A percentile compares a stretch with the other conserved stretches of the same genome.
Evolutionary conservation across 2,797 vertebrate species (phyloP).

Genomic region (Petrocephalus schoutedeni): DNA sequence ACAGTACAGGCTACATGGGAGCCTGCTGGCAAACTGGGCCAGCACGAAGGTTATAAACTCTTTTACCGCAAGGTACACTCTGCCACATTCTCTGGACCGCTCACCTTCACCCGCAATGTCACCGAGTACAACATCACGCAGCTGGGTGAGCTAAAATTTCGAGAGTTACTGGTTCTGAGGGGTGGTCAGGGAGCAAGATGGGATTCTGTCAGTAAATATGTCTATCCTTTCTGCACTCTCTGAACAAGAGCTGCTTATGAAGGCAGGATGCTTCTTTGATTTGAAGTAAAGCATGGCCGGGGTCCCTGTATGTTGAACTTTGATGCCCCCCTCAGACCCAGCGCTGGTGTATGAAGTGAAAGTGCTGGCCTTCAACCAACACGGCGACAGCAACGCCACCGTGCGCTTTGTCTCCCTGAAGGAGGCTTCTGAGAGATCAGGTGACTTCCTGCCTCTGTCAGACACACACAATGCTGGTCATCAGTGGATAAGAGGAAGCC

Average conservation of each 20-base stretch:
- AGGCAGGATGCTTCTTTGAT: not conserved
- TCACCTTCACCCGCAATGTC: constrained; percentile 73
- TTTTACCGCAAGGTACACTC: constrained; percentile 82
- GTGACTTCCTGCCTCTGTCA: constrained; percentile 53
- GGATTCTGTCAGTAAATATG: not conserved
- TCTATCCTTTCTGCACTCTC: not conserved
- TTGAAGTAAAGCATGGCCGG: not conserved
- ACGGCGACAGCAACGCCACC: constrained; percentile 87
- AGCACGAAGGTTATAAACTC: constrained; percentile 84
- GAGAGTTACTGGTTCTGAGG: not conserved
- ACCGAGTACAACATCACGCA: constrained; percentile 85
- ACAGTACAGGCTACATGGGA: constrained; percentile 83
- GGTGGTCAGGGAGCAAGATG: not conserved
- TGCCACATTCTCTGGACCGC: constrained; percentile 73
- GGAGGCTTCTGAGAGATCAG: constrained; percentile 79
- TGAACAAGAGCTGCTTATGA: not conserved
- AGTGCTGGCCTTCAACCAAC: constrained; percentile 86
- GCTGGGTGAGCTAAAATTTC: constrained; percentile 70
- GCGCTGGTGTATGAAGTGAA: constrained; percentile 86
- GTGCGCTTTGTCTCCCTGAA: constrained; percentile 84
- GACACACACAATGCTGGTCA: not conserved
- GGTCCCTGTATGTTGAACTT: not conserved
- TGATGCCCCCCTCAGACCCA: constrained; percentile 61
- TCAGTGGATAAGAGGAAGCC: not conserved
- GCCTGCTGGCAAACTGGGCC: constrained; percentile 81